Conservation (phyloP, 2,113 vertebrate genomes). For the Emydocephalus ijimae region DNA sequence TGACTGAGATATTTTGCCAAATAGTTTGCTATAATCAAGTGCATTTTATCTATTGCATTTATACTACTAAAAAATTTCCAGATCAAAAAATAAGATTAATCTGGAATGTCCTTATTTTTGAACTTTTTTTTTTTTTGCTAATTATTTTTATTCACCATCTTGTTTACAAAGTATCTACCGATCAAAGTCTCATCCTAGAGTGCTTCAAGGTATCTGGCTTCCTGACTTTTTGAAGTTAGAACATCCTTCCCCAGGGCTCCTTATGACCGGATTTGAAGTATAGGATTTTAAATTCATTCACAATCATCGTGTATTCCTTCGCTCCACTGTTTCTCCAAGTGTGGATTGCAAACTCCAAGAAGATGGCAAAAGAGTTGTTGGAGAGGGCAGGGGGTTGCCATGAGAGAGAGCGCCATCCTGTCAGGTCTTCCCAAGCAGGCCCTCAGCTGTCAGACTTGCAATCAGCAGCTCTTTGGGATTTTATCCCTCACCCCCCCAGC, state of each 20-base stretch:
- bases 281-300: background rate
- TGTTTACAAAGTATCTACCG: background rate
- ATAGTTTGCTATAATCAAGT: background rate
- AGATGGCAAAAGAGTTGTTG: background rate
- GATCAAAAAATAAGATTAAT: background rate
- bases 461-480: background rate
- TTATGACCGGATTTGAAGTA: background rate
- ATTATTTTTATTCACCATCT: background rate
- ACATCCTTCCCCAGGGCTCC: background rate
- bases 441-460: background rate
- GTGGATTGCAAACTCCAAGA: background rate
- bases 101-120: background rate
- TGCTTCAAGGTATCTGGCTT: background rate
- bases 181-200: background rate
- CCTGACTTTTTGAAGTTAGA: background rate
- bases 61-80: background rate
- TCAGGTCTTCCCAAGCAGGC: background rate
- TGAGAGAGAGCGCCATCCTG: background rate
- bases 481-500: background rate
- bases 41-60: background rate
- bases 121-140: background rate
- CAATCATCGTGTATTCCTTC: background rate
- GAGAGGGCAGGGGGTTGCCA: background rate
- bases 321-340: background rate
- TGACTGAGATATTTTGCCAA: background rate